Evolutionary conservation across 2,113 vertebrate species (phyloP).

Genomic region (Microcebus jonahi): DNA sequence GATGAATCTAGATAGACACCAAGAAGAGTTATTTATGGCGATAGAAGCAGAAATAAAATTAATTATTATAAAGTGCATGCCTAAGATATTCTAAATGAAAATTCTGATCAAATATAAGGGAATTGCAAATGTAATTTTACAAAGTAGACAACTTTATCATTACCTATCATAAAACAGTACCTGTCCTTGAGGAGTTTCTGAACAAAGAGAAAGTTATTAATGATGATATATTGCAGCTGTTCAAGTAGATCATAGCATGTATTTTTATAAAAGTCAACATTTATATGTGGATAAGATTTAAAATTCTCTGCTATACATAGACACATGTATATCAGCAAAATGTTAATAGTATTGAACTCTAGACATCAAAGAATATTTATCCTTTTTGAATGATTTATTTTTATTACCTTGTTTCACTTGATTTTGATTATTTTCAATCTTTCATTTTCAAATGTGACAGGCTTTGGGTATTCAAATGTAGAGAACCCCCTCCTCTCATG

Average conservation of each 20-base stretch:
- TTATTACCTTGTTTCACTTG: background rate
- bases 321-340: background rate
- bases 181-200: conserved; percentile 29
- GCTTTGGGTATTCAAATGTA: background rate
- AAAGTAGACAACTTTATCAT: conserved; percentile 1
- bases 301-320: background rate
- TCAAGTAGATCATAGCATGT: background rate
- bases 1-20: background rate
- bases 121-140: background rate
- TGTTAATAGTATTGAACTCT: background rate
- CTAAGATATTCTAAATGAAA: background rate
- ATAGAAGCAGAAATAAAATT: background rate
- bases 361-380: background rate
- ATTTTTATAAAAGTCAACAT: conserved; percentile 40
- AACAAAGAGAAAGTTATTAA: conserved; percentile 28
- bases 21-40: background rate
- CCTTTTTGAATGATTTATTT: background rate
- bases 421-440: background rate
- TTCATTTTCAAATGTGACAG: background rate
- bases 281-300: background rate
- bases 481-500: background rate
- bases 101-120: conserved; percentile 31
- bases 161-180: background rate
- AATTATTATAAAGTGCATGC: conserved; percentile 9
- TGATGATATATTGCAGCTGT: background rate